Percentiles rank a stretch among this genome's conserved stretches.
These are phyloP conservation scores for Aphidoletes aphidimyza DNA, from an alignment of 2,888 invertebrate species.

Conservation along the genomic window DNA sequence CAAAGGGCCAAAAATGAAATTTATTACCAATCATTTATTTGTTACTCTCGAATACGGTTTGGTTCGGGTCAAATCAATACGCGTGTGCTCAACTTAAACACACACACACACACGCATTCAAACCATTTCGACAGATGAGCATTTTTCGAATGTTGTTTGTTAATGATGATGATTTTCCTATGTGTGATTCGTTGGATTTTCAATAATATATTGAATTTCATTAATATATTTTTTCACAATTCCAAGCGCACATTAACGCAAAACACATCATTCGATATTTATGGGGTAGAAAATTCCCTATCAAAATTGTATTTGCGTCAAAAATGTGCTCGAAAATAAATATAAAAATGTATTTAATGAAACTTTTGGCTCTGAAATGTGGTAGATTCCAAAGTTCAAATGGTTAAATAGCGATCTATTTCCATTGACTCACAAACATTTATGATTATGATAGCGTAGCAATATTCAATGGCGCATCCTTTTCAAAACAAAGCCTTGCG, in stretches of 20 bases:
- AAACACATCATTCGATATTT: too few species aligned
- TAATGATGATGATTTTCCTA: neutral
- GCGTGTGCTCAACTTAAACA: neutral
- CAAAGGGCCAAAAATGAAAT: slow-evolving; percentile 33
- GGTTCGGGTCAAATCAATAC: slow-evolving; percentile 26
- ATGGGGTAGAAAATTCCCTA: neutral
- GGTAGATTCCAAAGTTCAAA: neutral
- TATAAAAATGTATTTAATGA: neutral
- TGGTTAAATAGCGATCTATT: neutral
- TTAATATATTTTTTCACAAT: neutral
- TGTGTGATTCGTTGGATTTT: slow-evolving; percentile 25
- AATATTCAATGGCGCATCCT: neutral
- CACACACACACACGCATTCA: too few species aligned
- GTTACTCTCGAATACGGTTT: neutral
- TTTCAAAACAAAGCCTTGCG: neutral
- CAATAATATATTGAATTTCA: slow-evolving; percentile 32
- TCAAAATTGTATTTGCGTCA: neutral
- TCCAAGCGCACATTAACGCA: neutral
- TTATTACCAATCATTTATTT: slow-evolving; percentile 49
- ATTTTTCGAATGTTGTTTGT: neutral
- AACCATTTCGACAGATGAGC: slow-evolving; percentile 46
- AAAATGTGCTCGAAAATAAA: neutral
- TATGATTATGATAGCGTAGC: neutral
- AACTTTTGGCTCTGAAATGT: neutral
- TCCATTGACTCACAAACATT: neutral